Conservation (phyloP, 2,888 invertebrate species). For the Drosophila mimetica region DNA sequence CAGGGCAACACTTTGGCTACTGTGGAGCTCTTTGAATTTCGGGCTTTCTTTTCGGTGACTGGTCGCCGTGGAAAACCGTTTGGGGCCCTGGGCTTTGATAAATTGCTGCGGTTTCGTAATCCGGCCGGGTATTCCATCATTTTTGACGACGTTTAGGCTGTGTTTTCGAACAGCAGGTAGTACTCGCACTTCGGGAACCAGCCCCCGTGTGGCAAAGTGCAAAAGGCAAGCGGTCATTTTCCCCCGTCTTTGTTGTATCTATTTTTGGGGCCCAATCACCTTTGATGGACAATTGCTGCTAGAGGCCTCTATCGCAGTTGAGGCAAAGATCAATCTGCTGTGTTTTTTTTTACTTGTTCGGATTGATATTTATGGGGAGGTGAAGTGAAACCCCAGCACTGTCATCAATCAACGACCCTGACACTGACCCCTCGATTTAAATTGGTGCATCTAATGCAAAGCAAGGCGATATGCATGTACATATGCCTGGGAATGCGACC, state of each 20-base stretch:
- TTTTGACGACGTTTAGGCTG: slow-evolving; percentile 65
- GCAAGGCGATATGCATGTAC: not conserved
- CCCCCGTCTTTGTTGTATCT: slow-evolving; percentile 9
- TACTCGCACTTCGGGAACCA: slow-evolving; percentile 38
- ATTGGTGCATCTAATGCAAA: slow-evolving; percentile 67
- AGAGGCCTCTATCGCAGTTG: slow-evolving; percentile 28
- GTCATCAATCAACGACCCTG: slow-evolving; percentile 73
- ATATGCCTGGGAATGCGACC: slow-evolving; percentile 46
- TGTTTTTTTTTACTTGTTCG: slow-evolving; percentile 21
- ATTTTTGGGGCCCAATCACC: slow-evolving; percentile 41
- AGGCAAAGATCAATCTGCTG: slow-evolving; percentile 65
- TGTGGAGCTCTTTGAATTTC: slow-evolving; percentile 46
- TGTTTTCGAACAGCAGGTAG: slow-evolving; percentile 70
- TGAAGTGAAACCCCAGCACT: slow-evolving; percentile 31
- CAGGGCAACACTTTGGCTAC: slow-evolving; percentile 68
- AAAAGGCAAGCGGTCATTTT: slow-evolving; percentile 46
- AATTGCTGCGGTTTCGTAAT: slow-evolving; percentile 70
- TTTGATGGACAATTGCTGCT: slow-evolving; percentile 57
- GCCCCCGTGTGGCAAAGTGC: slow-evolving; percentile 43
- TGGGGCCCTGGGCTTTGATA: slow-evolving; percentile 58
- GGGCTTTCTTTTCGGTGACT: slow-evolving; percentile 60
- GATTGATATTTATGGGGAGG: slow-evolving; percentile 30
- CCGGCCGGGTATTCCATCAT: slow-evolving; percentile 68
- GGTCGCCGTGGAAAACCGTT: slow-evolving; percentile 28
- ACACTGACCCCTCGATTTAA: slow-evolving; percentile 67